Conservation (phyloP, 2,797 vertebrate genomes). For the Cyclopterus lumpus region DNA sequence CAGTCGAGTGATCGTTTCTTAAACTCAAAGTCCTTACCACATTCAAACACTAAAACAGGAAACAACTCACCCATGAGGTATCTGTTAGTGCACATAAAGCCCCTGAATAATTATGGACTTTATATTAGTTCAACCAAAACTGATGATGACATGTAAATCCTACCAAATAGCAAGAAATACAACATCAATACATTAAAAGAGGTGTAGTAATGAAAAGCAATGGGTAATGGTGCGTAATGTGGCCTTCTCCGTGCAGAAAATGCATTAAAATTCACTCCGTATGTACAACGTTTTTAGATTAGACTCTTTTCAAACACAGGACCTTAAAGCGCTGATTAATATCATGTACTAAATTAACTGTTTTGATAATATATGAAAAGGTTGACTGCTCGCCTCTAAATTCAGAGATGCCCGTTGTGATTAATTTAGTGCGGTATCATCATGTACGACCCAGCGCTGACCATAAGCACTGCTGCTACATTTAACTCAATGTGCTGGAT, state of each 20-base stretch:
- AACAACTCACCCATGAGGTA: slow-evolving; percentile 13
- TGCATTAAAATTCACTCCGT: neutral
- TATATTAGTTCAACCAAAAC: slow-evolving; percentile 22
- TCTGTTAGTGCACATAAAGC: slow-evolving; percentile 16
- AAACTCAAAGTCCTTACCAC: slow-evolving; percentile 21
- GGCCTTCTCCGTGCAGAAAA: neutral
- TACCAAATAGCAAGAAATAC: slow-evolving; percentile 2
- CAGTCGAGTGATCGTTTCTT: slow-evolving; percentile 5
- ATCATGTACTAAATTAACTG: slow-evolving; percentile 1
- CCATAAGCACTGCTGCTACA: slow-evolving; percentile 45
- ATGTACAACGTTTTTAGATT: neutral
- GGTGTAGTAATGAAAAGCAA: neutral
- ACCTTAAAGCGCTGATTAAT: slow-evolving; percentile 20
- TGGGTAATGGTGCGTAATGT: neutral
- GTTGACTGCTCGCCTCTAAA: slow-evolving; percentile 29
- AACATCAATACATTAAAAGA: neutral
- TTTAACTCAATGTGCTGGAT: slow-evolving; percentile 40
- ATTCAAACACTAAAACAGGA: slow-evolving; percentile 17
- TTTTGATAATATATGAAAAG: slow-evolving; percentile 45
- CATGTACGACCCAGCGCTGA: slow-evolving; percentile 23
- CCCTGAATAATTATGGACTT: slow-evolving; percentile 24
- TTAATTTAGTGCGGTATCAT: slow-evolving; percentile 44
- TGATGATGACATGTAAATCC: slow-evolving; percentile 23
- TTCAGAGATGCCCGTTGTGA: slow-evolving; percentile 31
- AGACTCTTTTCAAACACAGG: slow-evolving; percentile 17